These are phyloP conservation scores for Sebastes diaconus DNA, from an alignment of 2,797 vertebrate genomes.

Conservation along the genomic window DNA sequence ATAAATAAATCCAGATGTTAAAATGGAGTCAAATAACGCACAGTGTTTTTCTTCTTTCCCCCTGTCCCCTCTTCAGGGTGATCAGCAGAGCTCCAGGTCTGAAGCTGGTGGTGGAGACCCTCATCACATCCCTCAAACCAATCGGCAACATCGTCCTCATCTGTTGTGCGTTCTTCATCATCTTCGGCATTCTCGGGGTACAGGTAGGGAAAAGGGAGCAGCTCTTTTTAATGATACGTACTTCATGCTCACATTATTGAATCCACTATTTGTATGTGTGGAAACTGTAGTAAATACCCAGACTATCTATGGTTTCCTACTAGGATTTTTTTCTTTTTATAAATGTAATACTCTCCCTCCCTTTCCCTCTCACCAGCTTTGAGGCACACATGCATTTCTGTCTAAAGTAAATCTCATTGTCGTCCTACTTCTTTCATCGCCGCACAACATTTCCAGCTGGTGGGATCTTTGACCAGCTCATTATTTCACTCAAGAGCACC, in stretches of 20 bases:
- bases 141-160: conserved; percentile 99
- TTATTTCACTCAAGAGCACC: conserved; percentile 39
- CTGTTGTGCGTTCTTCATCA: conserved; percentile 99
- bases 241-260: background rate
- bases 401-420: conserved; percentile 10
- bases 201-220: conserved; percentile 83
- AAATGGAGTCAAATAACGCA: background rate
- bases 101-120: conserved; percentile 97
- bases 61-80: conserved; percentile 81
- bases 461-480: conserved; percentile 33
- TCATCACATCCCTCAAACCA: conserved; percentile 98
- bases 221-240: background rate
- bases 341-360: background rate
- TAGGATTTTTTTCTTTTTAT: background rate
- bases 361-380: background rate
- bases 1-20: too few species aligned
- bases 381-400: conserved; percentile 1
- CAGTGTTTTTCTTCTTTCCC: background rate
- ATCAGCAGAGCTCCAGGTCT: conserved; percentile 97
- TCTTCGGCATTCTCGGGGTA: conserved; percentile 97
- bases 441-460: background rate
- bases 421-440: conserved; percentile 22
- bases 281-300: background rate
- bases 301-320: background rate
- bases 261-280: background rate